Percentiles rank a stretch among this genome's conserved stretches.
These are phyloP conservation scores for Hemithea aestivaria DNA, from an alignment of 2,888 invertebrate species.

Conservation along the genomic window DNA sequence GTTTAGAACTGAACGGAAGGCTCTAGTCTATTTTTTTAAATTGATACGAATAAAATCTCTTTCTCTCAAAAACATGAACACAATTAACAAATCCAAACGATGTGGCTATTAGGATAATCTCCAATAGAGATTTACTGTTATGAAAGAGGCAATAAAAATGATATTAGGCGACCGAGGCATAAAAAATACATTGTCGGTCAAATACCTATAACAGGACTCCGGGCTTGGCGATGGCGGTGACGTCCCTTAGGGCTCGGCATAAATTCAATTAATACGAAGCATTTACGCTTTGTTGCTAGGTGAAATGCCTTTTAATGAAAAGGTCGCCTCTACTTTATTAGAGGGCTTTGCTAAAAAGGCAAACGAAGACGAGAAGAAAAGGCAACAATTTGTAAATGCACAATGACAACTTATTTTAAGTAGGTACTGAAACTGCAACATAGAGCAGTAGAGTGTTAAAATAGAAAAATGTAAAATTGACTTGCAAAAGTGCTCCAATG, in stretches of 20 bases:
- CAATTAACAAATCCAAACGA: too few relatives aligned
- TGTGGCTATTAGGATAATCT: too few relatives aligned
- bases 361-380: constrained; percentile 9
- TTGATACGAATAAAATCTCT: too few relatives aligned
- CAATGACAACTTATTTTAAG: too few relatives aligned
- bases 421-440: too few relatives aligned
- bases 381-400: too few relatives aligned
- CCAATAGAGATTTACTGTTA: constrained; percentile 9
- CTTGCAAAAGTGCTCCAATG: too few relatives aligned
- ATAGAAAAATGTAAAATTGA: too few relatives aligned
- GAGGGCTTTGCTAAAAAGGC: not conserved
- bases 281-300: constrained; percentile 15
- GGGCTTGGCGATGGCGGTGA: constrained; percentile 24
- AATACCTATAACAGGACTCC: constrained; percentile 33
- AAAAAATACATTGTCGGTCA: constrained; percentile 18
- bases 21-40: too few relatives aligned
- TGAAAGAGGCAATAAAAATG: constrained; percentile 13
- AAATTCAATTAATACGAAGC: constrained; percentile 25
- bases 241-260: constrained; percentile 35
- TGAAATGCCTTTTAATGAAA: not conserved
- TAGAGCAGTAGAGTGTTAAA: too few relatives aligned
- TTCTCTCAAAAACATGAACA: too few relatives aligned
- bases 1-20: too few relatives aligned
- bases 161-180: constrained; percentile 11
- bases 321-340: not conserved